These are phyloP conservation scores for Acheta domesticus DNA, from an alignment of 2,888 invertebrate genomes.

Conservation along the genomic window DNA sequence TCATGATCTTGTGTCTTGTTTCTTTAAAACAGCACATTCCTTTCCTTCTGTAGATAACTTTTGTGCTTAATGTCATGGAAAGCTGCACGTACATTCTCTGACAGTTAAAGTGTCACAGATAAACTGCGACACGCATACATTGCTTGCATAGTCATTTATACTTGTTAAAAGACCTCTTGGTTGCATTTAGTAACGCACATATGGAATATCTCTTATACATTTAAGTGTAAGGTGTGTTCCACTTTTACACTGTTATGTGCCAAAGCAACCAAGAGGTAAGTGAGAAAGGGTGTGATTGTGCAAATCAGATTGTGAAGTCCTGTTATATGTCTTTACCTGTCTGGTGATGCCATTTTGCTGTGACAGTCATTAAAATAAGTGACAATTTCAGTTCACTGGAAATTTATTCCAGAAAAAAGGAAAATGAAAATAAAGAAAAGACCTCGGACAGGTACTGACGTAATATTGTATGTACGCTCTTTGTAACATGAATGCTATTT, in stretches of 20 bases:
- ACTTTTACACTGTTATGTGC: neutral
- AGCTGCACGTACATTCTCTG: neutral
- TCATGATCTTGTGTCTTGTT: neutral
- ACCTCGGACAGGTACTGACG: neutral
- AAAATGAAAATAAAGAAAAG: neutral
- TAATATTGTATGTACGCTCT: neutral
- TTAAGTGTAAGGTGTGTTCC: neutral
- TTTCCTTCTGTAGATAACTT: neutral
- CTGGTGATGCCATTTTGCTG: neutral
- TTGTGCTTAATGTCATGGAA: conserved; percentile 10
- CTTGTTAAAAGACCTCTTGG: neutral
- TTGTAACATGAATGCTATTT: neutral
- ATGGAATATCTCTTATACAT: neutral
- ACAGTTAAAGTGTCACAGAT: neutral
- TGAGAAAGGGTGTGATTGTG: conserved; percentile 2
- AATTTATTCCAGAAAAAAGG: too few relatives aligned
- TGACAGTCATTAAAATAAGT: too few relatives aligned
- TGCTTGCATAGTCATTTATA: conserved; percentile 8
- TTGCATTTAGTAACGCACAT: neutral
- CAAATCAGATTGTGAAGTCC: neutral
- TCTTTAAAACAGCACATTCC: neutral
- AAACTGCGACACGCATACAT: neutral
- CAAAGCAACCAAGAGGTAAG: conserved; percentile 5
- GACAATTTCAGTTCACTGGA: too few relatives aligned
- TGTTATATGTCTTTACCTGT: conserved; percentile 18